Percentiles rank a stretch among this genome's conserved stretches.
Evolutionary conservation across 2,888 invertebrate species (phyloP).

Genomic region (Malthinus seriepunctatus): DNA sequence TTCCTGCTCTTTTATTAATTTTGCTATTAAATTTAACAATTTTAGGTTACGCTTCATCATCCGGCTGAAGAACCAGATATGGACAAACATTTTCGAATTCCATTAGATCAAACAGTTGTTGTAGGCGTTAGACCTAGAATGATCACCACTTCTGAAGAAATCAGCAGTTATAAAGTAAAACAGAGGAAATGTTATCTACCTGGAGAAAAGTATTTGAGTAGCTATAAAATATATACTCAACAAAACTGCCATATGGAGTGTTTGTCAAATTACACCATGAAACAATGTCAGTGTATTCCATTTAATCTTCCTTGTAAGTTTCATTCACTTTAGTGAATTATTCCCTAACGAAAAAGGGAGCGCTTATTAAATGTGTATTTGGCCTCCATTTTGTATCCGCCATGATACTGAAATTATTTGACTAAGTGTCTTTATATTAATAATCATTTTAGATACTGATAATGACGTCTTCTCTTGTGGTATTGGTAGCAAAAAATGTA

Average conservation of each 20-base stretch:
- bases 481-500: background rate
- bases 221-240: slow-evolving; percentile 39
- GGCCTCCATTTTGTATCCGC: too few relatives aligned
- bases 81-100: slow-evolving; percentile 35
- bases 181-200: slow-evolving; percentile 39
- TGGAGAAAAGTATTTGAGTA: slow-evolving; percentile 36
- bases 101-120: slow-evolving; percentile 34
- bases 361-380: too few relatives aligned
- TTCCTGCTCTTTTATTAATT: too few relatives aligned
- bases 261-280: slow-evolving; percentile 36
- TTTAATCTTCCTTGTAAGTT: slow-evolving; percentile 43
- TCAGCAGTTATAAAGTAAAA: slow-evolving; percentile 32
- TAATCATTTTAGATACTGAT: too few relatives aligned
- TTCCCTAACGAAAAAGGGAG: too few relatives aligned
- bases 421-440: too few relatives aligned
- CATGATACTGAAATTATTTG: too few relatives aligned
- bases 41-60: slow-evolving; percentile 43
- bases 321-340: slow-evolving; percentile 3
- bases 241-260: slow-evolving; percentile 42
- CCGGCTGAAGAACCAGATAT: slow-evolving; percentile 43
- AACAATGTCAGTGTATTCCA: slow-evolving; percentile 35
- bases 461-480: too few relatives aligned
- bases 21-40: background rate
- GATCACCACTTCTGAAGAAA: slow-evolving; percentile 37
- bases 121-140: slow-evolving; percentile 35